These are phyloP conservation scores for Ploceus nigricollis DNA, from an alignment of 2,113 vertebrate genomes.

Conservation along the genomic window DNA sequence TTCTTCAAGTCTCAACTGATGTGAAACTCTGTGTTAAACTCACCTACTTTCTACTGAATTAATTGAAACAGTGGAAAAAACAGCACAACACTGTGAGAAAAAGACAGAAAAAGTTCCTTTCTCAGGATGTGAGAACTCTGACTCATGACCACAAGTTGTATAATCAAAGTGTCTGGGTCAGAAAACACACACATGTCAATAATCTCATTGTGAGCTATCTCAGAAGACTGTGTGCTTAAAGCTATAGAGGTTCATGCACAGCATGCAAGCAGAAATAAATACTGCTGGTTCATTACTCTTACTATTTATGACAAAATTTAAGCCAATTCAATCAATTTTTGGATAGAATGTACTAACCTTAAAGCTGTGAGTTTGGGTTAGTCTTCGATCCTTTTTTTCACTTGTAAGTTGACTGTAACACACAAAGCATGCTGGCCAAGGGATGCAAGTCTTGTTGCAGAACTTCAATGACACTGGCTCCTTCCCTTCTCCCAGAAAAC, in stretches of 20 bases:
- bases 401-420: neutral
- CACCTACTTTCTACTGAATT: neutral
- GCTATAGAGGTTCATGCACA: neutral
- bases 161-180: neutral
- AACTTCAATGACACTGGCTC: neutral
- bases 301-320: neutral
- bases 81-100: neutral
- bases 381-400: neutral
- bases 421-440: accelerated
- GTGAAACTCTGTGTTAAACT: neutral
- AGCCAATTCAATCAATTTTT: neutral
- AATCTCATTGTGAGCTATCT: neutral
- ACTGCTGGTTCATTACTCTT: neutral
- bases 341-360: neutral
- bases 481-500: neutral
- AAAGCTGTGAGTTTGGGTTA: neutral
- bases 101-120: neutral
- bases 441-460: neutral
- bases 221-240: neutral
- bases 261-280: neutral
- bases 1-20: neutral
- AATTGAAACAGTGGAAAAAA: neutral
- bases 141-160: neutral
- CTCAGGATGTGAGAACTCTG: neutral
- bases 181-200: neutral